phyloP scores from a whole-genome alignment of 2,797 vertebrate species.

The Siniperca undulata region DNA sequence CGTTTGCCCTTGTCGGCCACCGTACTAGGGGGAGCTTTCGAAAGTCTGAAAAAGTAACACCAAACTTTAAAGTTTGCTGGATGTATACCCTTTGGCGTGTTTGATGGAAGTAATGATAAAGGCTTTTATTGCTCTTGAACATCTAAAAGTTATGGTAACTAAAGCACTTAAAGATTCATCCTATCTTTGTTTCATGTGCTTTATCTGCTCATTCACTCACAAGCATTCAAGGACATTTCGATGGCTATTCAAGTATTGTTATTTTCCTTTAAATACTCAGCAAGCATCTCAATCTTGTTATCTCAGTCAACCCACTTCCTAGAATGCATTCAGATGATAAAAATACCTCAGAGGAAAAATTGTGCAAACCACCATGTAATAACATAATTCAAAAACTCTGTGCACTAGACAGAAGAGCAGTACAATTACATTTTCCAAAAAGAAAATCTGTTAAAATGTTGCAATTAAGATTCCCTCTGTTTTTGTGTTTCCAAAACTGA shows the following conservation, averaged over 20 bases:
- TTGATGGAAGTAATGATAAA: not conserved
- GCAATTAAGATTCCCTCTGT: conserved; percentile 20
- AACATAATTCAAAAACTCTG: conserved; percentile 1
- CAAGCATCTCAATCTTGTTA: not conserved
- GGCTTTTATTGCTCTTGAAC: not conserved
- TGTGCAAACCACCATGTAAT: not conserved
- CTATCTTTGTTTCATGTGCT: not conserved
- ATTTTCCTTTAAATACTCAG: not conserved
- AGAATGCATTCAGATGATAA: not conserved
- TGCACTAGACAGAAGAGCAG: not conserved
- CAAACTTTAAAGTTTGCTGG: not conserved
- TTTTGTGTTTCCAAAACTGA: conserved; percentile 22
- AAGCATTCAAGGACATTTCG: not conserved
- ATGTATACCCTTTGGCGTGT: not conserved
- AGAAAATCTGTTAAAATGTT: not conserved
- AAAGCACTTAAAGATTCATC: not conserved
- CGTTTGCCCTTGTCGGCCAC: too few relatives aligned
- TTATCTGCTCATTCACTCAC: not conserved
- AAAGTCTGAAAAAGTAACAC: too few relatives aligned
- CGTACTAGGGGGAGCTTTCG: too few relatives aligned
- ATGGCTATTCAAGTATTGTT: conserved; percentile 5
- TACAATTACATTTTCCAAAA: not conserved
- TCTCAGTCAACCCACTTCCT: not conserved
- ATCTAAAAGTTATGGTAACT: not conserved
- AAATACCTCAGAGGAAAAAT: not conserved